Evolutionary conservation across 2,113 vertebrate genomes (phyloP), one percentile per base, ranked within the genome.

Genomic region (Poeciliopsis turrubarensis): DNA sequence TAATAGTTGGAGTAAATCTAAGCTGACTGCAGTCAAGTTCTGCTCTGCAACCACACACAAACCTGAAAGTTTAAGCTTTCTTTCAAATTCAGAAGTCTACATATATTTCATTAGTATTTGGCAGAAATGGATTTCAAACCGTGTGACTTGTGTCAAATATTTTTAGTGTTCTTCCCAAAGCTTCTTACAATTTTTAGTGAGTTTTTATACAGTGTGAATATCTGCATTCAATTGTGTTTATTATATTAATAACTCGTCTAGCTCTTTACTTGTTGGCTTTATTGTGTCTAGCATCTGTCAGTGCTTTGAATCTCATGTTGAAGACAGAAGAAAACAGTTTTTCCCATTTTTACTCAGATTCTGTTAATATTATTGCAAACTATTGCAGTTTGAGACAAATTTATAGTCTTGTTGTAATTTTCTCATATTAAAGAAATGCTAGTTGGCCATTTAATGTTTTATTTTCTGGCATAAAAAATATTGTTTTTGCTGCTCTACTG

Each of bases 1-100:
- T 85, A 82, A 86, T 81, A 86, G 87, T 85, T 80, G 30, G 69
- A 90, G 84, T 73, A 81, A 80, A 61, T 89, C 85, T 89, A 65
- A 65, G 14, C 5, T 5, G 44, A 47, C 15, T 44, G 14, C 34
- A 37, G 34, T 37, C 34, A 37, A 37, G 34, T 44, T 47, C 44
- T 47, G 44, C 5, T 17, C 44, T 17, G 17, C 44, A 47, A 47
- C 44, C 4, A 47, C 44, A 47, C 44, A 47, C 44, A 47, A 19
- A 47, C 44, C 4, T 19, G 44, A 19, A 19, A 19, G 44, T 47
- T 41, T 41, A 41, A 41, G 4, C 13, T 41, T 15, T 41, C 39
- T 5, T 41, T 41, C 12, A 57, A 25, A 57, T n/a, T 57, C 7
- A 57, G 22, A 57, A 25, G 22, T 11, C 25, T 57, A 57, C 51